Percentiles rank a stretch among this genome's conserved stretches.
phyloP scores from a whole-genome alignment of 2,797 vertebrate species.

The Gallinago stenura region DNA sequence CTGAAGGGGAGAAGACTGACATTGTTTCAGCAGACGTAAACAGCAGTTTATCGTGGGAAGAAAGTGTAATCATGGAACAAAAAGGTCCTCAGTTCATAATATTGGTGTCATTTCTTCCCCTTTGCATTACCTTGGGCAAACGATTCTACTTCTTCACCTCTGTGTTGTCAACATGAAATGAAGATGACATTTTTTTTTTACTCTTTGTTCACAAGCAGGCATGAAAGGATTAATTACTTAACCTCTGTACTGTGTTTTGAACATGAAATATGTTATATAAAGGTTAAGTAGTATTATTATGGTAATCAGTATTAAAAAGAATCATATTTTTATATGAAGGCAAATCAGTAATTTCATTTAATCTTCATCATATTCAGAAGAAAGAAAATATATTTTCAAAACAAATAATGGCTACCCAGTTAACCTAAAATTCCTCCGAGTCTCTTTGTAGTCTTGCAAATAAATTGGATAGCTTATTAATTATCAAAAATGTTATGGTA shows the following conservation, averaged over 20 bases:
- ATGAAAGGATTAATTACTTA: neutral
- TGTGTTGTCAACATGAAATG: neutral
- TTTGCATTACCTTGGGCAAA: neutral
- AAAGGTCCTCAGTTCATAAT: neutral
- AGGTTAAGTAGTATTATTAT: neutral
- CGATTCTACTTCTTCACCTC: neutral
- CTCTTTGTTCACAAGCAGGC: neutral
- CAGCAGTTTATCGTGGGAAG: neutral
- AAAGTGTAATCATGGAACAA: neutral
- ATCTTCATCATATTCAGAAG: neutral
- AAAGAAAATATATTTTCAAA: neutral
- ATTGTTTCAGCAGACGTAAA: neutral
- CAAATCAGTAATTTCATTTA: neutral
- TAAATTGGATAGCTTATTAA: neutral
- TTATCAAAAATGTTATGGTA: neutral
- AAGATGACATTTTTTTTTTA: neutral
- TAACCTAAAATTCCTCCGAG: neutral
- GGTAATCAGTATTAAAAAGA: neutral
- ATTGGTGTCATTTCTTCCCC: fast-evolving
- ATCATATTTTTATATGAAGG: neutral
- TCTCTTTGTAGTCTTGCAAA: neutral
- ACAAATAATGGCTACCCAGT: neutral
- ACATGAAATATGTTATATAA: neutral
- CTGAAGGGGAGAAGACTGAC: neutral
- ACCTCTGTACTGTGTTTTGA: neutral